Evolutionary conservation across 2,888 invertebrate genomes (phyloP).

Genomic region (Syrphus vitripennis): DNA sequence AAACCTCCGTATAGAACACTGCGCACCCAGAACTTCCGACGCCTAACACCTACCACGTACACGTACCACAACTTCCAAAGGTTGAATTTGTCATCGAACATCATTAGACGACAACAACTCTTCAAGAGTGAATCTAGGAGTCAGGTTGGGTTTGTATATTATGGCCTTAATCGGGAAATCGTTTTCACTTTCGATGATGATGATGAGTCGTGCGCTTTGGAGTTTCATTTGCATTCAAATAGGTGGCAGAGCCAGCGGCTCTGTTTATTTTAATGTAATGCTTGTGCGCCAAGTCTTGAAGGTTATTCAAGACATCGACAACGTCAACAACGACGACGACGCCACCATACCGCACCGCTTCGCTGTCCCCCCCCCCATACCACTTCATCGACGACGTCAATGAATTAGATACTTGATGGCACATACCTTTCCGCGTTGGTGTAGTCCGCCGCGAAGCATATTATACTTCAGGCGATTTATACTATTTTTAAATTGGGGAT

Average conservation of each 20-base stretch:
- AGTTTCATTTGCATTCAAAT: slow-evolving; percentile 60
- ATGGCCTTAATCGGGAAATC: slow-evolving; percentile 49
- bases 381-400: not conserved
- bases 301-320: slow-evolving; percentile 41
- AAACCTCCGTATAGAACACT: slow-evolving; percentile 32
- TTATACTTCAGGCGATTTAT: slow-evolving; percentile 41
- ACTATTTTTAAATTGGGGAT: slow-evolving; percentile 49
- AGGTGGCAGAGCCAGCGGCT: slow-evolving; percentile 26
- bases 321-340: not conserved
- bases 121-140: slow-evolving; percentile 31
- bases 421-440: slow-evolving; percentile 69
- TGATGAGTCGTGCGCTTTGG: slow-evolving; percentile 59
- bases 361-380: not conserved
- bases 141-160: slow-evolving; percentile 40
- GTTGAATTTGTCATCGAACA: slow-evolving; percentile 58
- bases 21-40: slow-evolving; percentile 69
- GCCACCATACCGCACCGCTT: not conserved
- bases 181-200: slow-evolving; percentile 67
- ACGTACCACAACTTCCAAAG: slow-evolving; percentile 28
- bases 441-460: slow-evolving; percentile 55
- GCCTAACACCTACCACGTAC: too few species aligned
- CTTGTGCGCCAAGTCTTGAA: slow-evolving; percentile 54
- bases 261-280: slow-evolving; percentile 15
- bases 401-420: slow-evolving; percentile 47
- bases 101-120: not conserved